phyloP scores from a whole-genome alignment of 2,797 vertebrate species.

The Hydrocynus forskahlii region DNA sequence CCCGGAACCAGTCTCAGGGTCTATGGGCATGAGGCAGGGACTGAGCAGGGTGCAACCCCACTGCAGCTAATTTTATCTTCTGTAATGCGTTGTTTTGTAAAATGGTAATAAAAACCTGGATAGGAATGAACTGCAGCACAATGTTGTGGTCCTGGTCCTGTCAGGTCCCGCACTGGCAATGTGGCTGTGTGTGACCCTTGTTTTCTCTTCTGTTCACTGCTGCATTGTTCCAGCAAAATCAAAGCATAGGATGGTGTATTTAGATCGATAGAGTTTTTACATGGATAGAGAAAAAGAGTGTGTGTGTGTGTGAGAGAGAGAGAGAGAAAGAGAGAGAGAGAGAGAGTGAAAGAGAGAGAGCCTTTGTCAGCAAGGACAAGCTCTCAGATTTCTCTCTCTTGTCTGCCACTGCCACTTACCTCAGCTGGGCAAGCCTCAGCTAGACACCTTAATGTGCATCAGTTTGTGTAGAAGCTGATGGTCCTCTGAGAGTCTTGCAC shows the following conservation, averaged over 20 bases:
- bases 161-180: too few relatives aligned
- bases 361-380: constrained; percentile 34
- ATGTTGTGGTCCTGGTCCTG: constrained; percentile 16
- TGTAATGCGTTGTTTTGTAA: too few relatives aligned
- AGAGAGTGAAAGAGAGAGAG: not conserved
- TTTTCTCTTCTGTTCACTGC: not conserved
- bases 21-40: too few relatives aligned
- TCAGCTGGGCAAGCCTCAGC: constrained; percentile 63
- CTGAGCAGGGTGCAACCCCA: too few relatives aligned
- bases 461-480: constrained; percentile 64
- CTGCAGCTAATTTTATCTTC: too few relatives aligned
- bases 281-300: not conserved
- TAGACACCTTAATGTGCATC: constrained; percentile 70
- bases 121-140: not conserved
- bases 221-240: constrained; percentile 35
- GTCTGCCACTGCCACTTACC: constrained; percentile 48
- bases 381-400: constrained; percentile 39
- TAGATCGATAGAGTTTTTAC: constrained; percentile 16
- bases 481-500: constrained; percentile 63
- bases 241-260: constrained; percentile 33
- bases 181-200: not conserved
- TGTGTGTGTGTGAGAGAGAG: too few relatives aligned
- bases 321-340: constrained; percentile 7
- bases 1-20: too few relatives aligned
- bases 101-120: too few relatives aligned